These are phyloP conservation scores for Apteryx owenii DNA, from an alignment of 2,113 vertebrate species.

Conservation along the genomic window DNA sequence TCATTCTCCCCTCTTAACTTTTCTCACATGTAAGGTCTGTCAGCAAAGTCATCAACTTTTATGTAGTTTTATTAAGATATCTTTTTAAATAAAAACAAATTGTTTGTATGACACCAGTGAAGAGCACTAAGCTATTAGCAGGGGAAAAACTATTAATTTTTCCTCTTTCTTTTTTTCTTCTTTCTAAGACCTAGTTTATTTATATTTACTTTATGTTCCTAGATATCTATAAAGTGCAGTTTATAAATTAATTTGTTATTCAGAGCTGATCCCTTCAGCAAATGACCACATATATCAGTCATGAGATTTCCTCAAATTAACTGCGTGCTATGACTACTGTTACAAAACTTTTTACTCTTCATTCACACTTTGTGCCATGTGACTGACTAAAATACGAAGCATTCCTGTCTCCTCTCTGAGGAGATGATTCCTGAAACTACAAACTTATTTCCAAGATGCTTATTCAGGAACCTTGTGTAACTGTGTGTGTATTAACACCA, in stretches of 20 bases:
- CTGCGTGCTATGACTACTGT: not conserved
- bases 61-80: not conserved
- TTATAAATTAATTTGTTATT: not conserved
- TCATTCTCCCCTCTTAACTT: constrained; percentile 56
- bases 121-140: not conserved
- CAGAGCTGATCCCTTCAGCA: not conserved
- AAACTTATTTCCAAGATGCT: not conserved
- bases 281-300: not conserved
- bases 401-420: not conserved
- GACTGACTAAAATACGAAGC: not conserved
- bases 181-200: not conserved
- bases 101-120: not conserved
- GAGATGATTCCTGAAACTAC: not conserved
- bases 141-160: not conserved
- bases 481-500: not conserved
- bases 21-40: constrained; percentile 42
- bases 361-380: not conserved
- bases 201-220: not conserved
- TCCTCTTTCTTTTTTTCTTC: not conserved
- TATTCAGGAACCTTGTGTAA: not conserved
- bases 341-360: not conserved
- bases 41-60: constrained; percentile 20
- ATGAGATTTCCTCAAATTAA: not conserved
- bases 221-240: not conserved
- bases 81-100: not conserved